Evolutionary conservation across 2,888 invertebrate species (phyloP).

Genomic region (Ochropacha duplaris): DNA sequence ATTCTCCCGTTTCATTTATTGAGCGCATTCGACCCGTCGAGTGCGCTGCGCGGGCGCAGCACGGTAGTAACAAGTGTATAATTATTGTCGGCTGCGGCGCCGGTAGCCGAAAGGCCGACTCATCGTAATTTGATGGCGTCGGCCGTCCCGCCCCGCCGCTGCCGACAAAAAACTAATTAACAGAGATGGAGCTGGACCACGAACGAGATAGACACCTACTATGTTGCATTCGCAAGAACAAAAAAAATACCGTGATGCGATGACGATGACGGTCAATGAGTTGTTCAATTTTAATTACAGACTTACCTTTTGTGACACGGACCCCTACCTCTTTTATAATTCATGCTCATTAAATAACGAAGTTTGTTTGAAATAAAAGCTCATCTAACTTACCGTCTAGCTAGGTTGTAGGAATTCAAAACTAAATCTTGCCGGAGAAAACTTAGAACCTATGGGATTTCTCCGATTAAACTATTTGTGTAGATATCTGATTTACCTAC

Average conservation of each 20-base stretch:
- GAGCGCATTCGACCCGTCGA: constrained; percentile 57
- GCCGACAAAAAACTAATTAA: constrained; percentile 81
- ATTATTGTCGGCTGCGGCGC: constrained; percentile 72
- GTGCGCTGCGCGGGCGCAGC: constrained; percentile 55
- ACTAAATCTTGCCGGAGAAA: constrained; percentile 22
- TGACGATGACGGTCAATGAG: constrained; percentile 48
- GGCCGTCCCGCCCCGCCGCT: constrained; percentile 68
- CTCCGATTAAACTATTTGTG: background rate
- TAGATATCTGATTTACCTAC: background rate
- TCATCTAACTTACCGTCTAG: constrained; percentile 4
- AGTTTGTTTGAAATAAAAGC: constrained; percentile 2
- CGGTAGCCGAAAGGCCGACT: constrained; percentile 81
- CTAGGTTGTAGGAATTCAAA: constrained; percentile 23
- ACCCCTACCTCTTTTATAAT: constrained; percentile 1
- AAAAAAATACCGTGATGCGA: constrained; percentile 52
- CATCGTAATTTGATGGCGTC: constrained; percentile 83
- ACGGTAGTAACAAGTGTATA: constrained; percentile 83
- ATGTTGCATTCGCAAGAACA: constrained; percentile 64
- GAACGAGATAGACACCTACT: constrained; percentile 49
- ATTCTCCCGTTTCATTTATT: constrained; percentile 57
- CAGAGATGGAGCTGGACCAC: constrained; percentile 72
- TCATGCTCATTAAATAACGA: background rate
- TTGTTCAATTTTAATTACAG: constrained; percentile 38
- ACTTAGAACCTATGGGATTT: constrained; percentile 12
- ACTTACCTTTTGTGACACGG: background rate